Base-by-base conservation (phyloP, 2,797 vertebrate genomes). In the Alcedo quadribrachys region DNA sequence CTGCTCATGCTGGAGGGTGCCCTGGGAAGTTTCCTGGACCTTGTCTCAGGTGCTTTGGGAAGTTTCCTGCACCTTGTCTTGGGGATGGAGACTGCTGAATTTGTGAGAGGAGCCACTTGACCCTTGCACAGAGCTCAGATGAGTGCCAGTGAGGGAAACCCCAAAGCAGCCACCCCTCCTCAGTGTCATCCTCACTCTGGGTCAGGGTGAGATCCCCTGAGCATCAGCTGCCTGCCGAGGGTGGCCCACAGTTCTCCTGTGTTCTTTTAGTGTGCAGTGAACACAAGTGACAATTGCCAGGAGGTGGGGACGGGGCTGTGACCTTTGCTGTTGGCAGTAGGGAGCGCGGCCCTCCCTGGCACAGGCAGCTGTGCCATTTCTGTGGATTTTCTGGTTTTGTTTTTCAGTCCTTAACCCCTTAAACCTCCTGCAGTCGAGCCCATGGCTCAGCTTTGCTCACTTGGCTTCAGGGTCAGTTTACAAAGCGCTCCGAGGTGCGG, bases 11-110 rank as follows among this genome's bases (percentile, higher is more conserved):
- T 11, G 12, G 37, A 30, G 68, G 32, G 6, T 37, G 53, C 46
- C 51, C 22, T 1, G 3, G 45, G 50, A 28, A 33, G 11, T 37
- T 37, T 37, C 35, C 35, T 37, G 35, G 11, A 37, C 35, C 35
- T 37, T 12, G 35, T 37, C 11, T 37, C 35, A 37, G 42, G 6
- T 40, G 54, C 48, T 61, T 20, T 0, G 2, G 46, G 45, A 27
- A 37, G 37, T 12, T 8, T 4, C 35, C 37, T 0, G 1, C 5
- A 8, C 18, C 20, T 42, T 1, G 0, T 21, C 15, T 19, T 0
- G 1, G 63, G 32, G 30, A 10, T 15, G 28, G 57, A 15, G 15
- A 37, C 45, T 69, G 63, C 57, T 0, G 5, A 6, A 13, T 37
- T 32, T 1, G 1, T 12, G 54, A 48, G 61, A 55, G 61, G 80